Base-by-base conservation (phyloP, 35 echinoderm and acorn worm species). In the Heliocidaris erythrogramma region DNA sequence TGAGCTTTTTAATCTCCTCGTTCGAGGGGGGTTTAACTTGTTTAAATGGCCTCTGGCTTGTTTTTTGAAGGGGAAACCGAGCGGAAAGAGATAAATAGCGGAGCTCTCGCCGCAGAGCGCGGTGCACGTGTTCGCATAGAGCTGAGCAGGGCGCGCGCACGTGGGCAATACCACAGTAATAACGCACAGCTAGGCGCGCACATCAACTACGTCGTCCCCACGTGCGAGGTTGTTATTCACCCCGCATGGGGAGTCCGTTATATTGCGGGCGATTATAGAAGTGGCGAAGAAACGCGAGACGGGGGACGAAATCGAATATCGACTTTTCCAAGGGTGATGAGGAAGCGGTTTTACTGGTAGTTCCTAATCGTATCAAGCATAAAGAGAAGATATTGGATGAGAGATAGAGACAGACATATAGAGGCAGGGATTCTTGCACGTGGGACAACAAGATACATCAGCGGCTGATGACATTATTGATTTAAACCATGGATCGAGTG, bases 1-100 rank as follows among this genome's bases (percentile, higher is more conserved):
- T 48, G 87, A 89, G 87, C 87, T 89, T 48, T 89, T 47, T 47
- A 89, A 89, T 89, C 87, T 89, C 87, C 31, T 89, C 87, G 47
- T 89, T 89, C 87, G 87, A 89, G 87, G 87, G 47, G 47, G 87
- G 87, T 89, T 48, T 89, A 47, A 89, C 87, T 89, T 89, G 87
- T 89, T 89, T 89, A 89, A 89, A 89, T 48, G 87, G 31, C 87
- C 87, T 89, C 87, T 47, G 87, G 87, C 31, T 89, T 89, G 87
- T 89, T 89, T 89, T 89, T 48, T 47, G 31, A 47, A 89, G 31
- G 87, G 65, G 65, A 78, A 89, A 89, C 87, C 31, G 31, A 32
- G 47, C 87, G 87, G 31, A 32, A 89, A 35, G 87, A 89, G 87
- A 89, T 89, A 89, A 89, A 89, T 89, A 89, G 87, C 32, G 47